Evolutionary conservation across 2,888 invertebrate species (phyloP).

Genomic region (Lepidonotus clava): DNA sequence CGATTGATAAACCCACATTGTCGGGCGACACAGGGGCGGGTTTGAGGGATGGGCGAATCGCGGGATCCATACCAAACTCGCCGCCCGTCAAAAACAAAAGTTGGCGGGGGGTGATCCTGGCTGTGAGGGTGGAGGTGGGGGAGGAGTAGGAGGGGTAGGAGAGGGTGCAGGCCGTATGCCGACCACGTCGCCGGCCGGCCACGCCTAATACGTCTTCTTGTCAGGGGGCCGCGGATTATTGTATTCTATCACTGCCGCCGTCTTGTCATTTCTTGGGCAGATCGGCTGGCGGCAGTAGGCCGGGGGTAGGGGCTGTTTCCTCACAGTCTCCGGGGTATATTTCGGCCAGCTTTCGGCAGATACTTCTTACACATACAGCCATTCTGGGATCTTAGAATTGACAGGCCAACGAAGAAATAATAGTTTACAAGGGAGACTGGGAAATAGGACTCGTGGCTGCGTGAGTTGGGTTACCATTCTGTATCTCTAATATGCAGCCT

Average conservation of each 20-base stretch:
- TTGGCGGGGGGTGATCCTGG: neutral
- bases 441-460: too few species aligned
- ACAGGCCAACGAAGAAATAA: too few species aligned
- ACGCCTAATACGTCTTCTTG: slow-evolving; percentile 30
- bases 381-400: too few species aligned
- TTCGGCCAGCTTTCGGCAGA: too few species aligned
- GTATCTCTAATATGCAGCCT: too few species aligned
- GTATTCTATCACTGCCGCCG: slow-evolving; percentile 10
- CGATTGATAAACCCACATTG: slow-evolving; percentile 6
- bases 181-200: neutral
- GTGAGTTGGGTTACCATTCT: too few species aligned
- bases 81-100: slow-evolving; percentile 27
- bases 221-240: neutral
- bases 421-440: too few species aligned
- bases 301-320: too few species aligned
- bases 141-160: neutral
- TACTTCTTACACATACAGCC: too few species aligned
- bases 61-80: neutral
- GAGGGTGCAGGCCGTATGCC: neutral
- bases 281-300: too few species aligned
- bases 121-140: neutral
- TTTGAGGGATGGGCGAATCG: slow-evolving; percentile 8
- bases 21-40: neutral
- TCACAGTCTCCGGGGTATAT: too few species aligned
- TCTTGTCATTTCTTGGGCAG: too few species aligned